Evolutionary conservation across 2,888 invertebrate genomes (phyloP), one percentile per base, ranked within the genome.

Genomic region (Hirtodrosophila duncani): DNA sequence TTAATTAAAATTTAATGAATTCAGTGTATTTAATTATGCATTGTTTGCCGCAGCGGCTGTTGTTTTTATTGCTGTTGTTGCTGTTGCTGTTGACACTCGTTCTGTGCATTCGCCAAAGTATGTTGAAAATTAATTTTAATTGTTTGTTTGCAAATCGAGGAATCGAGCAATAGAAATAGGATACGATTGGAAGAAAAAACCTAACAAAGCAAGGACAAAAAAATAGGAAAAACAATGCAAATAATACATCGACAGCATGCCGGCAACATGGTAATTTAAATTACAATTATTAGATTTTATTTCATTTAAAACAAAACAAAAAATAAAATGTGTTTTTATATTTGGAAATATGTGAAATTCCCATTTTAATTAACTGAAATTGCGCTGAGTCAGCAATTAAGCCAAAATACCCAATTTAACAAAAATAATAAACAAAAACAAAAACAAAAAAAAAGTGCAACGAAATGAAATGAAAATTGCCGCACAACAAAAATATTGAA

Each of bases 1-100:
- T 74, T 74, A 75, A 75, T 75, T 78, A 75, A 78, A 75, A 70
- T 78, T 78, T 70, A 70, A 75, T 70, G 74, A 65, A 67, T 70
- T 67, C 78, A 57, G 51, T 62, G 65, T 74, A 69, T 74, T 75
- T 75, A 75, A 78, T 75, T 78, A 74, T 75, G 74, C 67, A 59
- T 72, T 66, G 64, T 58, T 31, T 56, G 42, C 48, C 62, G 55
- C 39, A 46, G 43, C 24, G 38, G 39, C n/a, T 26, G 13, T 27
- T 46, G 17, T 36, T 31, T 31, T 18, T 42, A 13, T 11, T 37
- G 20, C n/a, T 18, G 8, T 11, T 26, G 7, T 53, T 56, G 39
- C 42, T 48, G 42, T 24, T 34, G 44, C 49, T 45, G 45, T 33
- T 57, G 42, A 39, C 45, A 49, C 38, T 61, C 38, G 30, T 33